Conservation (phyloP, 2,888 invertebrate genomes). For the Melipona bicolor region DNA sequence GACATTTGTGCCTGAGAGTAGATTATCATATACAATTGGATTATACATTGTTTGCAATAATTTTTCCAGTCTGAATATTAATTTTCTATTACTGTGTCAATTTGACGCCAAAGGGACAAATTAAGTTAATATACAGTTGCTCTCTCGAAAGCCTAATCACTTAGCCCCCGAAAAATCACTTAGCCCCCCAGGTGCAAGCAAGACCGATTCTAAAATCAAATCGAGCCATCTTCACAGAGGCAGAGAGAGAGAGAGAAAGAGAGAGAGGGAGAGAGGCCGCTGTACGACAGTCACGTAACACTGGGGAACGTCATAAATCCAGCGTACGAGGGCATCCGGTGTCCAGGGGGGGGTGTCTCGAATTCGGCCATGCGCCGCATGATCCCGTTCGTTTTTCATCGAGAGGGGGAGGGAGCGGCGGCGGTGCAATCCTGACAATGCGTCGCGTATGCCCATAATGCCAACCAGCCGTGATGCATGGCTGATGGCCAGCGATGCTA, state of each 20-base stretch:
- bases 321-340: constrained; percentile 16
- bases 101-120: no score
- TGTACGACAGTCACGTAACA: background rate
- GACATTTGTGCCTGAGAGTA: no score
- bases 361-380: constrained; percentile 26
- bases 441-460: constrained; percentile 51
- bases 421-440: constrained; percentile 55
- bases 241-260: no score
- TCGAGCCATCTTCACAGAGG: no score
- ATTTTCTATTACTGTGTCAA: no score
- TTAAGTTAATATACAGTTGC: no score
- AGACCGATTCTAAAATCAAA: background rate
- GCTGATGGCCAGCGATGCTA: constrained; percentile 47
- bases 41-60: no score
- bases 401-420: background rate
- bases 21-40: no score
- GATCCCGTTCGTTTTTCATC: constrained; percentile 54
- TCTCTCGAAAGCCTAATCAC: no score
- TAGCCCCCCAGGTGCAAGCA: background rate
- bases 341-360: constrained; percentile 22
- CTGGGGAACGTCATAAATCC: constrained; percentile 27
- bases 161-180: no score
- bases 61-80: no score
- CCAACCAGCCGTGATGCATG: constrained; percentile 56
- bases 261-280: no score